Base-by-base conservation (phyloP, 2,888 invertebrate species). In the Latrodectus hesperus region DNA sequence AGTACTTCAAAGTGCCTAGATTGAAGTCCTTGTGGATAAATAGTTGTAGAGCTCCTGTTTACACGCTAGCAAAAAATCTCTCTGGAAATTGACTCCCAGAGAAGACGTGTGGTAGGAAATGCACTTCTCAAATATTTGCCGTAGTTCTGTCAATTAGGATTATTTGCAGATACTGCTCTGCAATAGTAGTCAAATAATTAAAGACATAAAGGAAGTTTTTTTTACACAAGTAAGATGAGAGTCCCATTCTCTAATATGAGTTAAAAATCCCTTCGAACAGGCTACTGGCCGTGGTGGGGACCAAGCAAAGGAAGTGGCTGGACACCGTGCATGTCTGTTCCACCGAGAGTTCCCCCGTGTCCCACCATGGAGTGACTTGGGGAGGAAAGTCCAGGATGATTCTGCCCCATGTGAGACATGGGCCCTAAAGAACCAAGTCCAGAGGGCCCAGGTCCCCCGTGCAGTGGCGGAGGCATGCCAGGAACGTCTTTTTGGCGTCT, bases 401-500 rank as follows among this genome's bases (percentile, higher is more conserved):
- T 88, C 84, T 88, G 88, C 74, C 88, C 88, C 88, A 88, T 84
- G 77, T 88, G 88, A 74, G 88, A 88, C 78, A 88, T 88, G 79
- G 88, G 88, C 82, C 88, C 88, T 83, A 88, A 83, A 83, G 88
- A 84, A 75, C 88, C 88, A 70, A 88, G 88, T 88, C 88, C 88
- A 80, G 88, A 88, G 84, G 88, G 88, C 79, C 88, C 88, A 80
- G 88, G 88, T 70, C 83, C 88, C 88, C 83, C 88, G 76, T 88
- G 88, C 51, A 88, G 78, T 76, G 88, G 88, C 68, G 88, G 88
- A 80, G 88, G 88, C 88, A 84, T 88, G 77, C 84, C 88, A 88
- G 88, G 88, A 74, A 74, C 80, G 85, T 89, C 89, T 85, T 89
- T 89, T 91, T 97, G 97, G 90, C 97, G 94, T 90, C 97, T 94